Percentiles rank a stretch among this genome's conserved stretches.
phyloP scores from a whole-genome alignment of 2,888 invertebrate species.

The Gymnocheta viridis region DNA sequence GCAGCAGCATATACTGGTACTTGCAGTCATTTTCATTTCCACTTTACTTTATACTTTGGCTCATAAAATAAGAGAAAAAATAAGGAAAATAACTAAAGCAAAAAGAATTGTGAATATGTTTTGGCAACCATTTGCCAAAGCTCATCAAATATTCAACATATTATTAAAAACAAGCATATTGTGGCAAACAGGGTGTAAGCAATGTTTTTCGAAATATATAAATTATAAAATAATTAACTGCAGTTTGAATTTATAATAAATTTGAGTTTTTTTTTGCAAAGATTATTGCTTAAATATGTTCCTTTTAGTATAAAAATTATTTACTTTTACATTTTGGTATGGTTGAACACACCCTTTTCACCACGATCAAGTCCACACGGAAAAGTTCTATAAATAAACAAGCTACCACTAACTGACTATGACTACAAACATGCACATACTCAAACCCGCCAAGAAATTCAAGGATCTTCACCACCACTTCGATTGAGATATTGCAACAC shows the following conservation, averaged over 20 bases:
- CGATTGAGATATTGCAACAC: conserved; percentile 52
- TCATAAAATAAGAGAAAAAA: conserved; percentile 34
- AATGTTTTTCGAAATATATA: background rate
- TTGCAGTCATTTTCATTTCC: conserved; percentile 34
- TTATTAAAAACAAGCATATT: conserved; percentile 68
- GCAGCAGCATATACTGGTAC: background rate
- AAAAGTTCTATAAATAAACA: conserved; percentile 42
- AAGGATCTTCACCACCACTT: conserved; percentile 6
- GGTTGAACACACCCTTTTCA: conserved; percentile 12
- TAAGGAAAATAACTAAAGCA: background rate
- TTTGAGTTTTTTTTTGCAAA: background rate
- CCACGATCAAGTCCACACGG: background rate
- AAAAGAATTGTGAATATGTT: conserved; percentile 49
- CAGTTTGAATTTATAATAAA: background rate
- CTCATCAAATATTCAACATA: conserved; percentile 72
- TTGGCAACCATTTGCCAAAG: conserved; percentile 69
- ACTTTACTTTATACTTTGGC: conserved; percentile 31
- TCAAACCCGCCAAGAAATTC: background rate
- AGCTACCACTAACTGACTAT: conserved; percentile 54
- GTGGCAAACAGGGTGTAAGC: conserved; percentile 11
- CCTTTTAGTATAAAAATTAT: background rate
- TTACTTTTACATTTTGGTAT: background rate
- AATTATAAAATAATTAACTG: background rate
- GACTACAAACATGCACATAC: conserved; percentile 18
- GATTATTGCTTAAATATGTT: too few species aligned